phyloP scores from a whole-genome alignment of 2,888 invertebrate genomes.

The Xestoiulus laeticollis region DNA sequence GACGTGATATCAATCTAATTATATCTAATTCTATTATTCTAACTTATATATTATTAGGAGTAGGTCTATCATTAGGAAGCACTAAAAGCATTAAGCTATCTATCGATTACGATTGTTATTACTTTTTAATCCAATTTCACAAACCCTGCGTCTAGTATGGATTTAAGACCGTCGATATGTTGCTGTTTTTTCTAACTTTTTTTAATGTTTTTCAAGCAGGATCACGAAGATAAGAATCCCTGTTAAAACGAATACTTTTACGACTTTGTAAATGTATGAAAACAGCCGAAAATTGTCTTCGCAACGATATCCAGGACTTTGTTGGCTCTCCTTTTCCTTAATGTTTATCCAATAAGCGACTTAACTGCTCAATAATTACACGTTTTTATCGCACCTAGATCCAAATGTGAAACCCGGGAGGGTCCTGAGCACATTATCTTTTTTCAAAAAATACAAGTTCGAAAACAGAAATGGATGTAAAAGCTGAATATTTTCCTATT shows the following conservation, averaged over 20 bases:
- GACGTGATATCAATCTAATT: no score
- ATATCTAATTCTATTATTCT: no score
- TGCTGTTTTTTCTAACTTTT: not conserved
- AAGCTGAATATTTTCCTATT: not conserved
- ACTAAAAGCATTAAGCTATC: no score
- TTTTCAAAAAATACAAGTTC: not conserved
- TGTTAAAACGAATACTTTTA: not conserved
- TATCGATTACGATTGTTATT: no score
- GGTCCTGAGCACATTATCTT: not conserved
- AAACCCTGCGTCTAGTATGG: not conserved
- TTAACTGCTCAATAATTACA: not conserved
- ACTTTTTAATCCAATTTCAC: no score
- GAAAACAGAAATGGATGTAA: not conserved
- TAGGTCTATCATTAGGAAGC: no score
- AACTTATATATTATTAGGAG: no score
- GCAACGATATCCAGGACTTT: not conserved
- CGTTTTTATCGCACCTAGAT: not conserved
- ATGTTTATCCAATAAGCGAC: not conserved
- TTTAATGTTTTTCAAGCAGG: not conserved
- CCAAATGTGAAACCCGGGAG: not conserved
- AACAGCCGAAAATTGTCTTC: not conserved
- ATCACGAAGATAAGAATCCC: not conserved
- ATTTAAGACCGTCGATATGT: not conserved
- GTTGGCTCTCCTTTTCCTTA: not conserved
- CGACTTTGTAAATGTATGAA: not conserved